Base-by-base conservation (phyloP, 2,888 invertebrate species). In the Hybos culiciformis region DNA sequence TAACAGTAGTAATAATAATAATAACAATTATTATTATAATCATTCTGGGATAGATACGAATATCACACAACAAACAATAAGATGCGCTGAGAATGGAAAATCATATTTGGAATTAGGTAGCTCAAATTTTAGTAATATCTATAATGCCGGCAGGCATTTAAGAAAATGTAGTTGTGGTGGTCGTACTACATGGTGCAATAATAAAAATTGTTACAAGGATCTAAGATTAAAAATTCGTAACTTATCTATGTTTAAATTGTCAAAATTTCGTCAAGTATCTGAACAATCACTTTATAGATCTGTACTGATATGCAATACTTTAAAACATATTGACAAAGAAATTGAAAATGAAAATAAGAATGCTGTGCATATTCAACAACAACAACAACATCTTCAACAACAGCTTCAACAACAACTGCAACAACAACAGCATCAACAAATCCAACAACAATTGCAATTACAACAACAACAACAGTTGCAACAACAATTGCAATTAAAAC, bases 251-350 rank as follows among this genome's bases (percentile, higher is more conserved):
- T 81, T 84, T 65, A 93, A 93, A 69, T 70, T 93, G 52, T 84
- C 86, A 59, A 75, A 86, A 55, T 83, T 85, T 58, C 77, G 88
- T 43, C 88, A 90, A 65, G 84, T 84, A 53, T 83, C 87, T 43
- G 91, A 92, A 63, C 90, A 91, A 34, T 86, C 87, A 48, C 70
- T 93, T 46, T 77, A 87, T 55, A 79, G 90, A 49, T 91, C 90
- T 38, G 92, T 93, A 60, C 78, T 93, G 48, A 91, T 93, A 57
- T 90, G 90, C 72, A 92, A 92, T 68, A 91, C 92, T 44, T 65
- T 92, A 51, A 80, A 90, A 61, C 78, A 81, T 62, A 81, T 91
- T 59, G 91, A 91, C 67, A 75, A 83, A 43, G 91, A 92, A 68
- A 84, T 92, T 76, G 87, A 87, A 63, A 69, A 76, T 46, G 79